Evolutionary conservation across 2,797 vertebrate species (phyloP), one percentile per base, ranked within the genome.

Genomic region (Pipistrellus pygmaeus): DNA sequence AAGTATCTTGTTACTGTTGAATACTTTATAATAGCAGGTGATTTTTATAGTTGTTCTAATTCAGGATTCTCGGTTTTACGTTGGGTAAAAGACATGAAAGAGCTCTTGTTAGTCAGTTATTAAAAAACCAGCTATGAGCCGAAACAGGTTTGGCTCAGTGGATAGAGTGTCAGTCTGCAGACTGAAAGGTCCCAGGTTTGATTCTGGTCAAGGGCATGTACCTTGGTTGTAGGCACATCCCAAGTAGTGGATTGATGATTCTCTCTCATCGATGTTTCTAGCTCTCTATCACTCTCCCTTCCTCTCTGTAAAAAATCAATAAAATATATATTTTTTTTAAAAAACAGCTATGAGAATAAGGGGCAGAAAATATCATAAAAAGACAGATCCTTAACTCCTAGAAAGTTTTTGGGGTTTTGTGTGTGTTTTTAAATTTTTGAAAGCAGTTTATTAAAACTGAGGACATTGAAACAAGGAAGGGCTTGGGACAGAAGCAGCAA

Each of bases 1-100:
- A 90, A 53, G 9, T 80, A 23, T 66, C 72, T 93, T 91, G 11
- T 85, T 85, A 9, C 66, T 85, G 14, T 91, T 88, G 38, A 69
- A 44, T 57, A 55, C 44, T 80, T 68, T 80, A 32, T 94, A 93
- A 82, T 62, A 68, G 30, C 9, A 25, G 14, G 55, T 77, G 62
- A 64, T 89, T 91, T 91, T 77, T 93, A 71, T 55, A 69, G 27
- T 21, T 88, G 8, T 73, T 86, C 14, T 68, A 64, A 69, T 55
- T 32, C 3, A 55, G n/a, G 41, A 72, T 85, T 91, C 85, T 93
- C 68, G 30, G n/a, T 71, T 57, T 81, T 90, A 55, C 30, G 4
- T 44, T 41, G 20, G 14, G 57, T 64, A 11, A 80, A 94, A 95
- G 66, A 62, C 84, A 11, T 76, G 44, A 27, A 87, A 85, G 77